phyloP scores from a whole-genome alignment of 35 echinoderm and acorn worm species.

The Stichopus chloronotus region DNA sequence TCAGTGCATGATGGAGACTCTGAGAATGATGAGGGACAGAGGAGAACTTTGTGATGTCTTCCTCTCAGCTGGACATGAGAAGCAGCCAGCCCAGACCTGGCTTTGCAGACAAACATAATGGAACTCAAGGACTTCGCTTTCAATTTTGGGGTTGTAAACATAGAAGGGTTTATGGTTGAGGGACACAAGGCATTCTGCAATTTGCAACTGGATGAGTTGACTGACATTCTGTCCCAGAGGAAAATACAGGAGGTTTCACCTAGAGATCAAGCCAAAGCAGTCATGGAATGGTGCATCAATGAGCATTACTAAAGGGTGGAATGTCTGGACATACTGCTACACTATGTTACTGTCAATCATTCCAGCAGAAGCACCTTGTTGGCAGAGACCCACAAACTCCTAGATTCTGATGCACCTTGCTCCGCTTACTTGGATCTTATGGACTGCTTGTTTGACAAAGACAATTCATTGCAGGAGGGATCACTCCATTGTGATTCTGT shows the following conservation, averaged over 20 bases:
- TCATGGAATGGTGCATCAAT: slow-evolving; percentile 32
- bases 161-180: slow-evolving; percentile 26
- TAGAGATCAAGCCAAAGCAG: slow-evolving; percentile 8
- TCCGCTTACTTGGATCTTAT: not conserved
- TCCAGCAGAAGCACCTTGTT: not conserved
- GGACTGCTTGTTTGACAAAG: not conserved
- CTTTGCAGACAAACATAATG: not conserved
- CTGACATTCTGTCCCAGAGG: slow-evolving; percentile 24
- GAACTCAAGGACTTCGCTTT: slow-evolving; percentile 9
- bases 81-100: slow-evolving; percentile 65
- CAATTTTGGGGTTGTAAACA: slow-evolving; percentile 7
- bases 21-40: slow-evolving; percentile 59
- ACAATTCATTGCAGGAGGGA: not conserved
- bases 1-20: slow-evolving; percentile 59
- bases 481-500: slow-evolving; percentile 2
- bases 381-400: not conserved
- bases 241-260: slow-evolving; percentile 26
- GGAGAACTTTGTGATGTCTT: slow-evolving; percentile 83
- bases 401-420: not conserved
- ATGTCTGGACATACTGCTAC: slow-evolving; percentile 30
- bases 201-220: slow-evolving; percentile 26
- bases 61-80: slow-evolving; percentile 62
- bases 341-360: not conserved
- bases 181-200: slow-evolving; percentile 3
- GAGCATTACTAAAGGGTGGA: slow-evolving; percentile 13